Percentiles rank a stretch among this genome's conserved stretches.
Conservation (phyloP, 1,140 invertebrate genomes). For the Delia radicum region DNA sequence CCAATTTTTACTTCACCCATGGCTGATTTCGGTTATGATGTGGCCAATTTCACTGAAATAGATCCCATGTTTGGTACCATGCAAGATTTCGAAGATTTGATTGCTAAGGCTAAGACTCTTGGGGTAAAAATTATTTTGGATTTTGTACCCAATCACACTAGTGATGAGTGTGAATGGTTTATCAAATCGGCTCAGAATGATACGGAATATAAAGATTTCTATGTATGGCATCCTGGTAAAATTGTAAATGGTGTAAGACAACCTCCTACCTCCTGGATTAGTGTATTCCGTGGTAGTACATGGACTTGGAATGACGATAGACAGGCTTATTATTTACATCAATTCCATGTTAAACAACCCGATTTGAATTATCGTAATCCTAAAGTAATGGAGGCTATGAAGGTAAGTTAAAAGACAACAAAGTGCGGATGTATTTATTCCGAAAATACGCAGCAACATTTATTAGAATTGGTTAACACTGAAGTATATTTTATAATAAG, state of each 20-base stretch:
- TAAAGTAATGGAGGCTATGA: conserved; percentile 64
- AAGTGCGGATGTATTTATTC: not conserved
- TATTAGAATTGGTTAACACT: too few species aligned
- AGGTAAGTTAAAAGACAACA: conserved; percentile 25
- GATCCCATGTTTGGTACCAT: conserved; percentile 71
- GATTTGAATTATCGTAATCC: conserved; percentile 74
- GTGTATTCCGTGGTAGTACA: conserved; percentile 66
- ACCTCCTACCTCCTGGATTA: conserved; percentile 70
- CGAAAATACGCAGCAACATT: too few species aligned
- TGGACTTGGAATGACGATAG: conserved; percentile 71
- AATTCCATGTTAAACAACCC: conserved; percentile 70
- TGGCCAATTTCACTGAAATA: conserved; percentile 64
- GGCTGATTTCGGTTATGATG: conserved; percentile 67
- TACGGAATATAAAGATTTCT: conserved; percentile 67
- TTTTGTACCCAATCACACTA: conserved; percentile 82
- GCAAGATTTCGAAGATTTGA: conserved; percentile 68
- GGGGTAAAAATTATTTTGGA: conserved; percentile 77
- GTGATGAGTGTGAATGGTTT: conserved; percentile 74
- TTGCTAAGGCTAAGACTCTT: conserved; percentile 60
- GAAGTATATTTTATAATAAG: too few species aligned
- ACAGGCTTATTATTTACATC: conserved; percentile 74
- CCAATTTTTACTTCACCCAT: conserved; percentile 65
- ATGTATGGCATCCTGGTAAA: conserved; percentile 66
- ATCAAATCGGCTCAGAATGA: conserved; percentile 61
- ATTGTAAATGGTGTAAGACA: conserved; percentile 53